Evolutionary conservation across 1,140 invertebrate genomes (phyloP).

Genomic region (Diplogasteroides magnus): DNA sequence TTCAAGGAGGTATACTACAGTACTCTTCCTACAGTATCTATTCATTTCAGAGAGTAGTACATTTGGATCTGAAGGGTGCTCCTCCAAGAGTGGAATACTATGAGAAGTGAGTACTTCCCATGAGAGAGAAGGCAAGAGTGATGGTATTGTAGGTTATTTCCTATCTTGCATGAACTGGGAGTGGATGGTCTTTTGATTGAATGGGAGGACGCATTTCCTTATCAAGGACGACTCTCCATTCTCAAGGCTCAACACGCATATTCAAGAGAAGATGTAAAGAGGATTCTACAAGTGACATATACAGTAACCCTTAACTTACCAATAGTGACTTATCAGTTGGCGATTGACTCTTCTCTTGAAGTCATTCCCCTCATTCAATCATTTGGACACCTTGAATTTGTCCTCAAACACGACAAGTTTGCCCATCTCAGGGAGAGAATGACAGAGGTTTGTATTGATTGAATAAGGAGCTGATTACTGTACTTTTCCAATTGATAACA

Average conservation of each 20-base stretch:
- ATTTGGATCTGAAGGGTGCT: constrained; percentile 81
- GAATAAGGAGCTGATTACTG: neutral
- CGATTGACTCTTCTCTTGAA: constrained; percentile 64
- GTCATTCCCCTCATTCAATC: constrained; percentile 85
- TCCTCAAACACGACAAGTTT: constrained; percentile 51
- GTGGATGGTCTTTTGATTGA: constrained; percentile 85
- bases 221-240: constrained; percentile 44
- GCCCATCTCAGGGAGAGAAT: constrained; percentile 59
- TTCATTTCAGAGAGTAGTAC: constrained; percentile 62
- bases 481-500: neutral
- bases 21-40: neutral
- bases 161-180: constrained; percentile 70
- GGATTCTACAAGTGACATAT: too few species aligned
- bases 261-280: constrained; percentile 64
- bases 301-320: constrained; percentile 48
- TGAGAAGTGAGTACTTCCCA: too few species aligned
- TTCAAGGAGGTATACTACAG: neutral
- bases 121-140: too few species aligned
- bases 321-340: constrained; percentile 34
- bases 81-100: constrained; percentile 69
- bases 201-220: constrained; percentile 98
- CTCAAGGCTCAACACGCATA: constrained; percentile 69
- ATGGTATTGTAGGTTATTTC: constrained; percentile 68
- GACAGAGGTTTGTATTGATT: constrained; percentile 25
- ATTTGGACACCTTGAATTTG: constrained; percentile 80